Evolutionary conservation across 2,797 vertebrate genomes (phyloP).

Genomic region (Galago senegalensis): DNA sequence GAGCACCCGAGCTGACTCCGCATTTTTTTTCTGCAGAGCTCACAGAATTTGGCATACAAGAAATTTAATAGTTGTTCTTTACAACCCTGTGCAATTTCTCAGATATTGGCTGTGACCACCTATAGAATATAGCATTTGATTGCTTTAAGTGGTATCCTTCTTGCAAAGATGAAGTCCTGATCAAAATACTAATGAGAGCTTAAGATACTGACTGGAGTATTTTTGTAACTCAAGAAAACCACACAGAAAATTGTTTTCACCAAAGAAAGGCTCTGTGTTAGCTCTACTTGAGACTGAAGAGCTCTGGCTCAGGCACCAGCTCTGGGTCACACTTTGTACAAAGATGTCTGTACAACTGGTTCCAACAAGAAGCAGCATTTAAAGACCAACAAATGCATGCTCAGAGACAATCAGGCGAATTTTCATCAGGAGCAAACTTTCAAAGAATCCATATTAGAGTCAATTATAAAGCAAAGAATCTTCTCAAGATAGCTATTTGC

Average conservation of each 20-base stretch:
- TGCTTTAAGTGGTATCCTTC: conserved; percentile 32
- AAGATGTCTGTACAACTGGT: conserved; percentile 28
- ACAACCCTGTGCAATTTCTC: conserved; percentile 58
- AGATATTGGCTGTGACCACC: conserved; percentile 59
- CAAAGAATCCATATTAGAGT: conserved; percentile 54
- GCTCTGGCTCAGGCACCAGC: background rate
- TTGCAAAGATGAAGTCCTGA: conserved; percentile 35
- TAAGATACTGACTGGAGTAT: background rate
- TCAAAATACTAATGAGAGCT: conserved; percentile 54
- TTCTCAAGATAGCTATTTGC: conserved; percentile 42
- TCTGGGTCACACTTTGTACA: conserved; percentile 38
- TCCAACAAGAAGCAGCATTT: conserved; percentile 30
- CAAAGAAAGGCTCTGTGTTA: conserved; percentile 7
- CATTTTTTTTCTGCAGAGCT: conserved; percentile 78
- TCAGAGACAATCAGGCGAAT: conserved; percentile 41
- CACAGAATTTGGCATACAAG: conserved; percentile 68
- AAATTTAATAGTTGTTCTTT: conserved; percentile 74
- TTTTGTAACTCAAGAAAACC: conserved; percentile 36
- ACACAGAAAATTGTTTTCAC: background rate
- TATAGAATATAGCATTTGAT: background rate
- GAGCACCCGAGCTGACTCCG: conserved; percentile 68
- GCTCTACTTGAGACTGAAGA: background rate
- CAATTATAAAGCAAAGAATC: conserved; percentile 67
- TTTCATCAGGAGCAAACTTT: conserved; percentile 42
- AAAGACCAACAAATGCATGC: conserved; percentile 50